These are phyloP conservation scores for Ceyx margarethae DNA, from an alignment of 2,113 vertebrate genomes.

Conservation along the genomic window DNA sequence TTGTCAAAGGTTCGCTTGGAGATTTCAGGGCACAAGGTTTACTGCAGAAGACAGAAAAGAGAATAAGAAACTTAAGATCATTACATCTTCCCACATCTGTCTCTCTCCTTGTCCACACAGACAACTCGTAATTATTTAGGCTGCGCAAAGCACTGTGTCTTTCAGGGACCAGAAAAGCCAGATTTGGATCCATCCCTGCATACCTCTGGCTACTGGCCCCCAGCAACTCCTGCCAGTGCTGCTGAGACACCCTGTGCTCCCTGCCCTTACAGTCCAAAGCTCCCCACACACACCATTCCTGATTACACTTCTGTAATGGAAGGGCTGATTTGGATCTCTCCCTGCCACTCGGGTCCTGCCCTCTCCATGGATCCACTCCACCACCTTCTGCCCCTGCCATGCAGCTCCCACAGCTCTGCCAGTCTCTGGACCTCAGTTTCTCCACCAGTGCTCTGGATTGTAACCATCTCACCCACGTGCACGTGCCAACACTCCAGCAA, in stretches of 20 bases:
- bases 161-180: neutral
- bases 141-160: neutral
- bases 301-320: neutral
- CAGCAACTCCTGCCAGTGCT: neutral
- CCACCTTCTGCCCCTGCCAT: neutral
- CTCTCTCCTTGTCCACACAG: constrained; percentile 22
- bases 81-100: neutral
- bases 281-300: neutral
- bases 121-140: constrained; percentile 18
- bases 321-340: neutral
- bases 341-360: neutral
- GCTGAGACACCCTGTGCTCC: neutral
- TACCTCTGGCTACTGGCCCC: neutral
- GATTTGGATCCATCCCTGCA: neutral
- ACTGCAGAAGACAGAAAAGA: constrained; percentile 53
- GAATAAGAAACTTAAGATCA: constrained; percentile 46
- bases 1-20: constrained; percentile 57
- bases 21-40: constrained; percentile 47
- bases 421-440: neutral
- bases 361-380: accelerated
- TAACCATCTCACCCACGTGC: neutral
- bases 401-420: neutral
- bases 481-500: neutral
- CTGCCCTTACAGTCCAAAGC: neutral
- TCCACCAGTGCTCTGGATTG: neutral